A percentile compares a stretch with the other conserved stretches of the same genome.
phyloP scores from a whole-genome alignment of 2,113 vertebrate genomes.

The Polyodon spathula region DNA sequence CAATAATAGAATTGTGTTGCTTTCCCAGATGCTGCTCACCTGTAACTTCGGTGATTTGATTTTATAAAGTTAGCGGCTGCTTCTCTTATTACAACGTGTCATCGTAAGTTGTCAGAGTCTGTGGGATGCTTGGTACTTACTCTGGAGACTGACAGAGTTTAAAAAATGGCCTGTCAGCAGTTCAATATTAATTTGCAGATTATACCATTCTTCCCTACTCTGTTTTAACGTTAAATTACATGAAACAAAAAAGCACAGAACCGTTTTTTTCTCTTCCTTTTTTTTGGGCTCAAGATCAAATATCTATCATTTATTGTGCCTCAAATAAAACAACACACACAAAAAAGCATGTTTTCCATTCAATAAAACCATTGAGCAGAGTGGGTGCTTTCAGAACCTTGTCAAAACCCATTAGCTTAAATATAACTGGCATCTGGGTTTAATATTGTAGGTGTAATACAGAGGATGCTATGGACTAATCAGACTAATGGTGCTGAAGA shows the following conservation, averaged over 20 bases:
- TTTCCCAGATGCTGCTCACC: too few species aligned
- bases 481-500: background rate
- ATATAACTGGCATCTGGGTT: constrained; percentile 6
- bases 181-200: background rate
- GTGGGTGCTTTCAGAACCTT: background rate
- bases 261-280: background rate
- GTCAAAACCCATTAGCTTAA: constrained; percentile 4
- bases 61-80: too few species aligned
- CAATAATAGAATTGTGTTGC: too few species aligned
- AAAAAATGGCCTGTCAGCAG: background rate
- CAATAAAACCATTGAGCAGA: constrained; percentile 3
- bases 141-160: too few species aligned
- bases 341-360: constrained; percentile 1
- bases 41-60: too few species aligned
- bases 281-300: background rate
- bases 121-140: too few species aligned
- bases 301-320: constrained; percentile 2
- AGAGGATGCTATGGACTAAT: constrained; percentile 1
- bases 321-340: background rate
- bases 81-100: too few species aligned
- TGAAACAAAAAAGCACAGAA: background rate
- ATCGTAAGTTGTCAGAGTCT: too few species aligned
- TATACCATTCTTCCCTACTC: background rate
- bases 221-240: background rate
- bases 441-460: constrained; percentile 4